phyloP scores from a whole-genome alignment of 2,888 invertebrate genomes.

The Onchidella celtica region DNA sequence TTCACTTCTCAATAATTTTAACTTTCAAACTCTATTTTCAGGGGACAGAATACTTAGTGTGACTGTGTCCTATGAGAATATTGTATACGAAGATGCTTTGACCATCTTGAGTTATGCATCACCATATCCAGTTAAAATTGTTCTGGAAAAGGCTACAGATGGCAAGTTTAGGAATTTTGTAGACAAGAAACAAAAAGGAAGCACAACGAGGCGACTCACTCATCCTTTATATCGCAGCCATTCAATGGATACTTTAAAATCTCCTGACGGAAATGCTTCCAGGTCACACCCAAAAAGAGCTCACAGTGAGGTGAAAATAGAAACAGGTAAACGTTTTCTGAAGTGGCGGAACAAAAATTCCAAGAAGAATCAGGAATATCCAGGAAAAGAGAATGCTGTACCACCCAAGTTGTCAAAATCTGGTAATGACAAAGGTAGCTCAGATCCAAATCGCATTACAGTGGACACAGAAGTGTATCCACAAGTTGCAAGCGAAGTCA shows the following conservation, averaged over 20 bases:
- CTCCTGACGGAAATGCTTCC: not conserved
- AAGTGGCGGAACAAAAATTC: conserved; percentile 15
- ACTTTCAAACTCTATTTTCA: too few species aligned
- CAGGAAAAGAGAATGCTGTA: not conserved
- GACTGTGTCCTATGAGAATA: conserved; percentile 92
- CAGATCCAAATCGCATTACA: not conserved
- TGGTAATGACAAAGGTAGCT: not conserved
- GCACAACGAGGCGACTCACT: conserved; percentile 79
- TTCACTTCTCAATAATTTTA: too few species aligned
- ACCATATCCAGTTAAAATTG: conserved; percentile 88
- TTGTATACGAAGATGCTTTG: conserved; percentile 94
- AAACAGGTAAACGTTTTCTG: conserved; percentile 46
- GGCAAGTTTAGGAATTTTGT: not conserved
- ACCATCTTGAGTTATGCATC: conserved; percentile 94
- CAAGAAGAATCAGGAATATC: conserved; percentile 3
- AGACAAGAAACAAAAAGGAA: not conserved
- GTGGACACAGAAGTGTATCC: not conserved
- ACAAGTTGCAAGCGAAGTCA: not conserved
- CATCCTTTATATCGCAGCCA: conserved; percentile 90
- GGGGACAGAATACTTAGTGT: conserved; percentile 93
- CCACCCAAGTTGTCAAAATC: not conserved
- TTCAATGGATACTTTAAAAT: conserved; percentile 88
- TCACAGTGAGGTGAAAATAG: conserved; percentile 67
- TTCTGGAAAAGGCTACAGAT: conserved; percentile 84
- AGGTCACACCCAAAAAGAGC: conserved; percentile 63